These are phyloP conservation scores for Lordiphosa clarofinis DNA, from an alignment of 1,140 invertebrate species.

Conservation along the genomic window DNA sequence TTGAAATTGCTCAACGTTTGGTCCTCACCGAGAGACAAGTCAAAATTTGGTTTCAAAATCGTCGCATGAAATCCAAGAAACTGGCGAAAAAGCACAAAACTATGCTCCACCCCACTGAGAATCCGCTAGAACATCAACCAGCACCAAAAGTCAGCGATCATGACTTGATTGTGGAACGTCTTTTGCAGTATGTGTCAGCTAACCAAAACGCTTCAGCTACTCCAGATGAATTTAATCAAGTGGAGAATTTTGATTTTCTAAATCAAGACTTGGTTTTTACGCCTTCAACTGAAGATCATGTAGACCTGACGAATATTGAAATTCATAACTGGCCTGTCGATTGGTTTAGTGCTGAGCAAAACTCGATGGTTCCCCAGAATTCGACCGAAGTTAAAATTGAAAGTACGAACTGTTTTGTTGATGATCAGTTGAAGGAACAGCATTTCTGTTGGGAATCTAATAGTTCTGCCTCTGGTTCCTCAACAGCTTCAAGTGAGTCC, in stretches of 20 bases:
- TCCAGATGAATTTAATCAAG: not conserved
- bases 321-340: conserved; percentile 11
- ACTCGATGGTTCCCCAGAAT: not conserved
- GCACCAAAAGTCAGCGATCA: conserved; percentile 19
- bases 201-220: not conserved
- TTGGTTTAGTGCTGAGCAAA: conserved; percentile 5
- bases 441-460: conserved; percentile 37
- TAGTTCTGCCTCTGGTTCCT: conserved; percentile 20
- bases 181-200: conserved; percentile 37
- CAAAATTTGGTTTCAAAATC: conserved; percentile 89
- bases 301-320: not conserved
- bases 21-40: conserved; percentile 91
- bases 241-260: not conserved
- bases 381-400: not conserved
- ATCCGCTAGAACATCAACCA: not conserved
- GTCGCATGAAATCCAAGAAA: conserved; percentile 71
- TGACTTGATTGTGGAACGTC: conserved; percentile 48
- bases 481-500: conserved; percentile 23
- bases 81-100: conserved; percentile 22
- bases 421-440: conserved; percentile 1
- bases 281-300: not conserved
- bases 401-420: not conserved
- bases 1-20: conserved; percentile 87
- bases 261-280: not conserved
- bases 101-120: not conserved